phyloP scores from a whole-genome alignment of 2,797 vertebrate genomes.

The Crenichthys baileyi region DNA sequence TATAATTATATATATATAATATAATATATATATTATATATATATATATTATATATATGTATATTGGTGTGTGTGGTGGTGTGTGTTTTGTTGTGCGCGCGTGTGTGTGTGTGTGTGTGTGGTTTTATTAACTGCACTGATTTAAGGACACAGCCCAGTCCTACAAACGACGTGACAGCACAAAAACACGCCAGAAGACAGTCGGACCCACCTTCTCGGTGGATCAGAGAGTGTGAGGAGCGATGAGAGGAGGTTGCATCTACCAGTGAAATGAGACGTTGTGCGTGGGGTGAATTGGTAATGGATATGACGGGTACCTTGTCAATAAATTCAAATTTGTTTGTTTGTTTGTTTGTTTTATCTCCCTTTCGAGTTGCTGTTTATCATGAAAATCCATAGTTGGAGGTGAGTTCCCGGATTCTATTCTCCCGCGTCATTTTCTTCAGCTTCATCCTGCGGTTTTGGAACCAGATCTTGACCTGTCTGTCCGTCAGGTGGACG shows the following conservation, averaged over 20 bases:
- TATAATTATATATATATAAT: neutral
- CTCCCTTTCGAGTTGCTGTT: conserved; percentile 38
- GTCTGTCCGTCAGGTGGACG: conserved; percentile 99
- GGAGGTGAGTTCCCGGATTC: conserved; percentile 97
- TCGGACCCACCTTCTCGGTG: conserved; percentile 43
- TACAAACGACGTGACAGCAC: conserved; percentile 51
- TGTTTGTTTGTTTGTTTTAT: neutral
- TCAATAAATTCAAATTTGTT: conserved; percentile 40
- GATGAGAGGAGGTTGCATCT: conserved; percentile 38
- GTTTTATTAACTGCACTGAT: conserved; percentile 30
- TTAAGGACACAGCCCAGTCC: conserved; percentile 56
- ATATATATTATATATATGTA: neutral
- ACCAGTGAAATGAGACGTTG: conserved; percentile 58
- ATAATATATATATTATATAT: too few relatives aligned
- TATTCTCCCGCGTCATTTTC: conserved; percentile 99
- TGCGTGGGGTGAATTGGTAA: conserved; percentile 40
- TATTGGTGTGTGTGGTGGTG: conserved; percentile 9
- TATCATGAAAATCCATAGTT: conserved; percentile 98
- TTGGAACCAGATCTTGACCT: conserved; percentile 99
- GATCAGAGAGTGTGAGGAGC: conserved; percentile 48
- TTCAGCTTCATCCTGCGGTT: conserved; percentile 99
- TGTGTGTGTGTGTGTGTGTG: neutral
- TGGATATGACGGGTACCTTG: neutral
- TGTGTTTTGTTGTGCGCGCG: conserved; percentile 6
- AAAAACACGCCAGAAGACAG: conserved; percentile 58